A percentile compares a stretch with the other conserved stretches of the same genome.
phyloP scores from a whole-genome alignment of 2,113 vertebrate genomes.

The Phyllopteryx taeniolatus region DNA sequence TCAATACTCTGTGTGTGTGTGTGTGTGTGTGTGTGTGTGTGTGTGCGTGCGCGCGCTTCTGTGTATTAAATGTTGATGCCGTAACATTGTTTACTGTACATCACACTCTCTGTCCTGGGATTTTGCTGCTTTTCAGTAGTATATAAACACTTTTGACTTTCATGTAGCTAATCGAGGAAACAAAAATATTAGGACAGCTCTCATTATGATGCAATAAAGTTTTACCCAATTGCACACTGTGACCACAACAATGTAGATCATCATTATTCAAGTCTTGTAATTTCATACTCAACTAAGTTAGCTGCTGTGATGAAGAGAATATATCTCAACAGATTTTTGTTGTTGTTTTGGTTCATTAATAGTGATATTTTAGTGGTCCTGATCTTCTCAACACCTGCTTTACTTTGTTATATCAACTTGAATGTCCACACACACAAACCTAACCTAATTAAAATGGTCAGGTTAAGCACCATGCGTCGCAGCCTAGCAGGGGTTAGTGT shows the following conservation, averaged over 20 bases:
- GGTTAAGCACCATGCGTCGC: constrained; percentile 72
- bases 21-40: not conserved
- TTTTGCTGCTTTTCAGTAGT: not conserved
- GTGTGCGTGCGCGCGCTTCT: too few relatives aligned
- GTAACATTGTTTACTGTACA: not conserved
- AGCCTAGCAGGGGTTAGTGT: constrained; percentile 61
- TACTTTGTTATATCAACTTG: constrained; percentile 54
- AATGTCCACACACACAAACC: constrained; percentile 43
- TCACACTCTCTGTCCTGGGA: not conserved
- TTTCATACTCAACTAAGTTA: not conserved
- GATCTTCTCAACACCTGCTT: constrained; percentile 49
- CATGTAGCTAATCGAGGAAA: too few relatives aligned
- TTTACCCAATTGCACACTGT: too few relatives aligned
- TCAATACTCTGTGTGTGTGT: not conserved
- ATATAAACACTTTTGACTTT: too few relatives aligned
- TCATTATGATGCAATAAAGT: too few relatives aligned
- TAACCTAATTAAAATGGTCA: constrained; percentile 81
- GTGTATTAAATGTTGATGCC: too few relatives aligned
- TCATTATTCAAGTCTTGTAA: not conserved
- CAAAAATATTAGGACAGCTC: too few relatives aligned
- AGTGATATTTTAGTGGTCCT: not conserved
- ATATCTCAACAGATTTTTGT: not conserved
- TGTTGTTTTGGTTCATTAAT: not conserved
- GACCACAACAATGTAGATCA: too few relatives aligned
- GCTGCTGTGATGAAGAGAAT: not conserved